Base-by-base conservation (phyloP, 2,888 invertebrate genomes). In the Hypercompe scribonia region DNA sequence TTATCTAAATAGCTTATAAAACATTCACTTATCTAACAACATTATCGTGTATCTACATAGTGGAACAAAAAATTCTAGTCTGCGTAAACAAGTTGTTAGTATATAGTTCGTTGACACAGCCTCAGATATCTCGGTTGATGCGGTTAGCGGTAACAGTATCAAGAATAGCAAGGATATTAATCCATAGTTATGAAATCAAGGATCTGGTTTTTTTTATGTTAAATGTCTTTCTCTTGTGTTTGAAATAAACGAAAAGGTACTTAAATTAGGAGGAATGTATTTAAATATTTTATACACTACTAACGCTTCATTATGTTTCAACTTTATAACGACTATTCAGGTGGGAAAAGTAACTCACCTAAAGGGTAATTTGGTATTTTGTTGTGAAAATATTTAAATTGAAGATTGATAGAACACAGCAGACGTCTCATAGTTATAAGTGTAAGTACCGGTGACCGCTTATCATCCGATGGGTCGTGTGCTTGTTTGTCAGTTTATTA, bases 31-130 rank as follows among this genome's bases (percentile, higher is more conserved):
- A 46, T 46, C 66, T 66, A 36, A 28, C 36, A 68, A 34, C 28
- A 70, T 31, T 72, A 68, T 68, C 61, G n/a, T 42, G 10, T 71
- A 34, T 21, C 42, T 33, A 73, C 46, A 66, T 66, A 50, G 58
- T 71, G 50, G 54, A 54, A 68, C 54, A 76, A 76, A 73, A 76
- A 76, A 76, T 78, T 75, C 74, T 76, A 78, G 73, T 80, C 76
- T 85, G 84, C 81, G 86, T 84, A 90, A 90, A 91, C 91, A 86
- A 88, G 89, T 90, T 87, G 85, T 84, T 81, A 82, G 13, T 42
- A n/a, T n/a, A n/a, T n/a, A 69, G 92, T 90, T 91, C 91, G 88
- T 90, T 90, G 92, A 90, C 91, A 84, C 82, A 79, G 71, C 84
- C 68, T 77, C 80, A 78, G 82, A 74, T 76, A 75, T 76, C 76